A percentile compares a stretch with the other conserved stretches of the same genome.
phyloP scores from a whole-genome alignment of 2,113 vertebrate genomes.

The Pseudopipra pipra region DNA sequence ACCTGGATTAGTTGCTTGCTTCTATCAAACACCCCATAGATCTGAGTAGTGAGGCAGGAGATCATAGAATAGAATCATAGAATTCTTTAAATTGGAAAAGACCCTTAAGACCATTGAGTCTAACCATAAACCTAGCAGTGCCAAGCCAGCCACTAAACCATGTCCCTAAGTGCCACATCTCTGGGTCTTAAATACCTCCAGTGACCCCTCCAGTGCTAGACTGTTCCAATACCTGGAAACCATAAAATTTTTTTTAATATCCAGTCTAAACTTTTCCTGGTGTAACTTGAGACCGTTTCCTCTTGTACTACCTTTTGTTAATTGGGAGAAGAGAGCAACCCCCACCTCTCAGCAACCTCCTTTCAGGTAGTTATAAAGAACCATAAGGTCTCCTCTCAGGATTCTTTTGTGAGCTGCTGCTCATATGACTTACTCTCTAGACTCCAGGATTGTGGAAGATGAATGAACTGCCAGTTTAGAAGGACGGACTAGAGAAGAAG shows the following conservation, averaged over 20 bases:
- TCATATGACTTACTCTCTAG: not conserved
- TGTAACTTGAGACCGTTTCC: accelerated
- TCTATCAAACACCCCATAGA: not conserved
- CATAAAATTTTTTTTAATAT: not conserved
- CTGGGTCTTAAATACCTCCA: not conserved
- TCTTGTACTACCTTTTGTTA: not conserved
- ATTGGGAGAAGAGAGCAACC: not conserved
- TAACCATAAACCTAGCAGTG: not conserved
- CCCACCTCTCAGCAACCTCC: accelerated
- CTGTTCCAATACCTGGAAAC: not conserved
- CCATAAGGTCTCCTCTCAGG: accelerated
- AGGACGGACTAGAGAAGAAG: not conserved
- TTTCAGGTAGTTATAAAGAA: not conserved
- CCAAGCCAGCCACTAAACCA: not conserved
- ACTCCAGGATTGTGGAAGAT: accelerated
- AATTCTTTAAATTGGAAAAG: not conserved
- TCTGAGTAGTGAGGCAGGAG: not conserved
- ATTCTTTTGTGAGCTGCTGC: not conserved
- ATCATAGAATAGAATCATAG: not conserved
- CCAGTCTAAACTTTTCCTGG: not conserved
- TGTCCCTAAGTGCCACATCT: not conserved
- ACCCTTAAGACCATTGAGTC: not conserved
- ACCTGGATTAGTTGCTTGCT: not conserved
- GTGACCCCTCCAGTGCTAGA: not conserved
- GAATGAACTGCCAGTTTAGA: not conserved